phyloP scores from a whole-genome alignment of 2,797 vertebrate species.

The Mastacembelus armatus region DNA sequence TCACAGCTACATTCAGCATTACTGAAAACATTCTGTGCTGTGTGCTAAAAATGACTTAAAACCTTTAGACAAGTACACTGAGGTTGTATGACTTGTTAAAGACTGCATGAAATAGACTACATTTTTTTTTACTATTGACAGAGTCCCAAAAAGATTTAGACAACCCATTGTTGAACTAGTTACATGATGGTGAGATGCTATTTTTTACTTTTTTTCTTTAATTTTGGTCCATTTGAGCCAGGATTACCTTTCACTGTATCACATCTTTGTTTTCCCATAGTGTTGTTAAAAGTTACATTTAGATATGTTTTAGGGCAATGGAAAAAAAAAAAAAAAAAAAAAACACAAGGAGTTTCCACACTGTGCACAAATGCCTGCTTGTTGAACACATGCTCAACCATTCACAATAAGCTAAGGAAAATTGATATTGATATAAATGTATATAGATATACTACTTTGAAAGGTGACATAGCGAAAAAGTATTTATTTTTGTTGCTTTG shows the following conservation, averaged over 20 bases:
- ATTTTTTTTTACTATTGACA: constrained; percentile 76
- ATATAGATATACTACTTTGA: constrained; percentile 86
- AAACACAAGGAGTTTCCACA: constrained; percentile 59
- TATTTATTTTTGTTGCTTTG: constrained; percentile 95
- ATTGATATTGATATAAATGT: constrained; percentile 85
- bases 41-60: constrained; percentile 63
- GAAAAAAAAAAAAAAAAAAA: constrained; percentile 13
- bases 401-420: constrained; percentile 87
- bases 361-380: constrained; percentile 80
- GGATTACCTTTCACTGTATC: constrained; percentile 73
- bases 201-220: constrained; percentile 52
- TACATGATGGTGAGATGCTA: constrained; percentile 68
- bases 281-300: constrained; percentile 67
- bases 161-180: constrained; percentile 73
- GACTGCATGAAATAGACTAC: constrained; percentile 81
- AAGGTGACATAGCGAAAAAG: constrained; percentile 91
- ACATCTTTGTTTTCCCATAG: constrained; percentile 45
- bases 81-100: constrained; percentile 75
- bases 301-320: constrained; percentile 67
- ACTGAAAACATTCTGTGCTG: constrained; percentile 74
- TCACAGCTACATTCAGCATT: constrained; percentile 67
- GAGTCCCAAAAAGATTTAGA: constrained; percentile 68
- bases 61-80: constrained; percentile 63
- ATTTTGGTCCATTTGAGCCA: constrained; percentile 63
- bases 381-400: constrained; percentile 72